These are phyloP conservation scores for Pimpla rufipes DNA, from an alignment of 2,888 invertebrate species.

Conservation along the genomic window DNA sequence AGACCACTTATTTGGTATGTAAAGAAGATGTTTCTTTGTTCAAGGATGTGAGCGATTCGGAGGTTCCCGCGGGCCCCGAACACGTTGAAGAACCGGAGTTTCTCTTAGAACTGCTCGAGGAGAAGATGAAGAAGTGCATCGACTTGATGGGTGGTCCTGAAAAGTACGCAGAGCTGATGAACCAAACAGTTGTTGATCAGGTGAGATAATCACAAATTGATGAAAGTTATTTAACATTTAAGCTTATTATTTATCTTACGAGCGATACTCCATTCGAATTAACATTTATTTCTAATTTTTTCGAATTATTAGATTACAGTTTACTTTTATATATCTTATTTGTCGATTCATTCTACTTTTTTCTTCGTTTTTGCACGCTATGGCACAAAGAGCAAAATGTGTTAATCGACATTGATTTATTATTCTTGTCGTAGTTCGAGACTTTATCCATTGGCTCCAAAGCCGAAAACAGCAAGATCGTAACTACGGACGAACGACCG, in stretches of 20 bases:
- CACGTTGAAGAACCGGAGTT: conserved; percentile 86
- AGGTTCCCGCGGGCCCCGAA: conserved; percentile 86
- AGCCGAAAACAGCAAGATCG: conserved; percentile 73
- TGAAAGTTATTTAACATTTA: too few relatives aligned
- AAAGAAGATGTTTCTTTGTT: conserved; percentile 49
- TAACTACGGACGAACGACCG: conserved; percentile 74
- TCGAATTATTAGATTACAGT: not conserved
- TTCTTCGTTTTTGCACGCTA: not conserved
- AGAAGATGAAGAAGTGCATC: conserved; percentile 85
- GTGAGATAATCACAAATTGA: conserved; percentile 69
- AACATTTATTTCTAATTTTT: not conserved
- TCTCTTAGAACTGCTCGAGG: conserved; percentile 84
- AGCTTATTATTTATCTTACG: too few relatives aligned
- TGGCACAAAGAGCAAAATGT: not conserved
- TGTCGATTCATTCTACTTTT: not conserved
- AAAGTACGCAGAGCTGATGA: conserved; percentile 81
- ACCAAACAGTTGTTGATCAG: conserved; percentile 75
- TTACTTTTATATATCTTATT: not conserved
- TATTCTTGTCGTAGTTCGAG: conserved; percentile 74
- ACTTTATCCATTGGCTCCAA: conserved; percentile 76
- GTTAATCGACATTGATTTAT: not conserved
- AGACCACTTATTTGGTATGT: not conserved
- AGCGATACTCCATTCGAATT: too few relatives aligned
- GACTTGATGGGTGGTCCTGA: conserved; percentile 82
- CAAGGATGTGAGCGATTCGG: conserved; percentile 84